Conservation (phyloP, 2,113 vertebrate genomes). For the Myiozetetes cayanensis region DNA sequence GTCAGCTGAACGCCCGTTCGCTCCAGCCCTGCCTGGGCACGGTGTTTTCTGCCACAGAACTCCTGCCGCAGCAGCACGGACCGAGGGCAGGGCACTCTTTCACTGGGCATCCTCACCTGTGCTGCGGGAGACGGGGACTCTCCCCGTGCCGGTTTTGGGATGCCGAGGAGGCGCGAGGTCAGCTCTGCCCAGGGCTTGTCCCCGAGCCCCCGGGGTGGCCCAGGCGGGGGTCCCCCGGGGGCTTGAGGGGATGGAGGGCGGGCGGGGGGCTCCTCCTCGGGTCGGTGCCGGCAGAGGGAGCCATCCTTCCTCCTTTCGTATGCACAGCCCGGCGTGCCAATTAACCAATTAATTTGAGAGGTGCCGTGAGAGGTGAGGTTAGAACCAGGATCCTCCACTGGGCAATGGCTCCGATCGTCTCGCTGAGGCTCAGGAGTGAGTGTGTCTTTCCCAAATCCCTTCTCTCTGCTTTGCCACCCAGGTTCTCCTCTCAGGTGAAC, state of each 20-base stretch:
- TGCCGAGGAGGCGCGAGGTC: fast-evolving
- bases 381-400: not conserved
- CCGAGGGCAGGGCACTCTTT: not conserved
- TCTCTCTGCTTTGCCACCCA: not conserved
- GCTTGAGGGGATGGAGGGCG: not conserved
- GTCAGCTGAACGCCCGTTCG: not conserved
- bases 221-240: not conserved
- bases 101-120: not conserved
- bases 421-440: not conserved
- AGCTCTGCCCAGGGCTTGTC: not conserved
- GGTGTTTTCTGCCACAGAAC: fast-evolving
- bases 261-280: not conserved
- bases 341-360: slow-evolving; percentile 24
- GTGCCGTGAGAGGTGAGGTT: not conserved
- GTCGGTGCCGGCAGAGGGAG: slow-evolving; percentile 61
- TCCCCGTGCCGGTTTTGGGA: fast-evolving
- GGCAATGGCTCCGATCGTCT: not conserved
- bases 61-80: fast-evolving
- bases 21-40: not conserved
- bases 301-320: not conserved
- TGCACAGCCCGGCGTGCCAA: not conserved
- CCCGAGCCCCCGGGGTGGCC: not conserved
- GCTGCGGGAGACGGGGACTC: fast-evolving
- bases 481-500: not conserved
- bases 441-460: not conserved